Evolutionary conservation across 1,140 invertebrate genomes (phyloP), one percentile per base, ranked within the genome.

Genomic region (Heliconius congener): DNA sequence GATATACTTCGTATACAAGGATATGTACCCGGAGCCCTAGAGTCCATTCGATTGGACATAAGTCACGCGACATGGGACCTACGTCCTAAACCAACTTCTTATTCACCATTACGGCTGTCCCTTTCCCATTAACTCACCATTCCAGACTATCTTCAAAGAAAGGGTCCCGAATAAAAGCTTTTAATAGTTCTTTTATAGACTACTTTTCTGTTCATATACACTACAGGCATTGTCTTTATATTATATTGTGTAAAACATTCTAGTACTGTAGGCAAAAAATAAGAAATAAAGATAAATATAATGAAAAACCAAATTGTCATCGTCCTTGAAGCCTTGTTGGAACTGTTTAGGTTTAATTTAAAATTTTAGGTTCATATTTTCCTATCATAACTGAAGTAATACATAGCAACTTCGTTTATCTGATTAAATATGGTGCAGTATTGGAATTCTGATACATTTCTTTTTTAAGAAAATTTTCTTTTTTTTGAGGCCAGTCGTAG

Each of bases 81-180:
- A 42, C 46, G 46, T 72, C 66, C 73, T 72, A 71, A 79, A 76
- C 60, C 70, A 79, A 72, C 66, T 72, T 79, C 78, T 79, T 79
- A 79, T 76, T 76, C 78, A 76, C 73, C 78, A 72, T 79, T 76
- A 79, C 34, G 52, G 42, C 74, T 79, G 66, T 72, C 78, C 78
- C 78, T 76, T 57, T 76, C 6, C 78, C 74, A 79, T 79, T 79
- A 79, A 76, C 66, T 70, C 46, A 66, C 60, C 39, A 50, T 79
- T 79, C n/a, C 52, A 73, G 34, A 27, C 27, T 60, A 60, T 57
- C 39, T 52, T 72, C 74, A 57, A 46, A 71, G 78, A 76, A 79
- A 79, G 75, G 74, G 74, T 79, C 50, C 27, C 73, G n/a, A 72
- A 74, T 79, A 79, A 76, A 75, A 76, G 34, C 78, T 70, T 71